A percentile compares a stretch with the other conserved stretches of the same genome.
phyloP scores from a whole-genome alignment of 2,888 invertebrate species.

The Cacoxenus indagator region DNA sequence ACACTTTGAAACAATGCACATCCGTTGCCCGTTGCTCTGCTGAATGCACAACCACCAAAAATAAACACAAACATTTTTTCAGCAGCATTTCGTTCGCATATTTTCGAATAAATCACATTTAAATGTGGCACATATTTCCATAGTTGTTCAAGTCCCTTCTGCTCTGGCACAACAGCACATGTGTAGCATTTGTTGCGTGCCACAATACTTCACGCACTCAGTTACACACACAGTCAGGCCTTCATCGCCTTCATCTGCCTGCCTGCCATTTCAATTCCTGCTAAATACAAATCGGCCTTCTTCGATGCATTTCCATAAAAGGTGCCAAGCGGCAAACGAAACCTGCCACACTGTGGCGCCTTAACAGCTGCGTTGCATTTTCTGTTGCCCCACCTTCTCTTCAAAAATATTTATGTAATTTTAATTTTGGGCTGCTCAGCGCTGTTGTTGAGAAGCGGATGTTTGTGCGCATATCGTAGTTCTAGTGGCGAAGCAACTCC shows the following conservation, averaged over 20 bases:
- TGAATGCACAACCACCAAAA: too few species aligned
- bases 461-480: neutral
- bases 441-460: neutral
- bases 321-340: neutral
- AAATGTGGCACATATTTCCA: slow-evolving; percentile 45
- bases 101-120: slow-evolving; percentile 53
- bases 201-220: neutral
- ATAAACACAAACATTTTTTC: neutral
- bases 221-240: too few species aligned
- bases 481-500: neutral
- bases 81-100: slow-evolving; percentile 1
- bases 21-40: too few species aligned
- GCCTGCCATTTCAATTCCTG: too few species aligned
- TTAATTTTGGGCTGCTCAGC: neutral
- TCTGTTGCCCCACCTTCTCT: neutral
- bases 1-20: too few species aligned
- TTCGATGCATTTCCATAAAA: neutral
- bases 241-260: too few species aligned
- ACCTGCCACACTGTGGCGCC: neutral
- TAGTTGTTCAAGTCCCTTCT: slow-evolving; percentile 19
- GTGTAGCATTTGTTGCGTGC: neutral
- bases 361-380: neutral
- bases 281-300: too few species aligned
- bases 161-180: neutral
- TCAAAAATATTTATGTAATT: neutral